Base-by-base conservation (phyloP, 2,888 invertebrate genomes). In the Myopa tessellatipennis region DNA sequence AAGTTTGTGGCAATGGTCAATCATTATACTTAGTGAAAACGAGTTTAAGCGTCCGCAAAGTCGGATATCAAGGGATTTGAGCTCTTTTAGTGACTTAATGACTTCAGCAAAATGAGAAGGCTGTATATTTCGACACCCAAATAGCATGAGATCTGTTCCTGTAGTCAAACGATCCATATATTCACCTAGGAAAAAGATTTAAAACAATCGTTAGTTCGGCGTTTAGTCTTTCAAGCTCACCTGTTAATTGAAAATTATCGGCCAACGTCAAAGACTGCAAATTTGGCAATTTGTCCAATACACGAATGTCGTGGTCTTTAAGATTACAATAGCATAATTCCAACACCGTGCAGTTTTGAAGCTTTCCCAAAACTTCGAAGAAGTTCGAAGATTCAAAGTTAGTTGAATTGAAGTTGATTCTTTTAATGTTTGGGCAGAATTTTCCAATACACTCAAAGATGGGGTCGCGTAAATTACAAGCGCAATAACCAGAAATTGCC, bases 201-300 rank as follows among this genome's bases (percentile, higher is more conserved):
- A 55, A 55, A 55, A 55, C 5, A 16, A 4, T 8, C 5, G 55
- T 55, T 8, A 55, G 14, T 50, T 55, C 5, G 5, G n/a, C n/a
- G 55, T 55, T 55, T 55, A n/a, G 5, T 55, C 67, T 65, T 61
- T 79, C 70, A 12, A 58, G 16, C 79, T 71, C 61, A 79, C 79
- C 79, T 50, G 77, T 79, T 26, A 79, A 18, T 12, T 79, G 77
- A 70, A 77, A 75, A 67, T 77, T 78, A 16, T 73, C 67, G 4
- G 75, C 58, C 12, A 80, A n/a, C 5, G 26, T 18, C 12, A 78
- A 26, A n/a, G 38, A 55, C 40, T 78, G 73, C 34, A 80, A 34
- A n/a, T 77, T 52, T 8, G 55, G 63, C 8, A 78, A 38, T 52
- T 67, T 63, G 16, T 61, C 40, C 14, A 80, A 5, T 4, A 76